Evolutionary conservation across 2,888 invertebrate species (phyloP), one percentile per base, ranked within the genome.

Genomic region (Troglohyphantes excavatus): DNA sequence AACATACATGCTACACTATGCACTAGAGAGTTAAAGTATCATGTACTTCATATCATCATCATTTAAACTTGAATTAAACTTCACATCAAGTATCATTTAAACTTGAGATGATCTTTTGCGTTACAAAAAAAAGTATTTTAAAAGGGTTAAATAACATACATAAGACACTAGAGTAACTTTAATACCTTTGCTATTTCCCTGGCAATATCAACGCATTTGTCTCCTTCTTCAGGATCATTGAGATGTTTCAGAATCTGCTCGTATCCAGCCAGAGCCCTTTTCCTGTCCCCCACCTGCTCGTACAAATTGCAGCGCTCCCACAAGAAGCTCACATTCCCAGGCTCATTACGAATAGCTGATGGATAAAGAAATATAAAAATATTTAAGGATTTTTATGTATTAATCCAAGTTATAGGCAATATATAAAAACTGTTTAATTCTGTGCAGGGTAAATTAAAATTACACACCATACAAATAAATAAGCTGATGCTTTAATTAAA

Each of bases 251-350:
- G 95, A 93, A 97, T 95, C 93, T 95, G 95, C 61, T 96, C 95
- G 93, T 96, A 97, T 9, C 96, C 96, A 91, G 95, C 95, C 73
- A 97, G 94, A n/a, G 95, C 95, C 9, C 95, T 94, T 92, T 95
- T 95, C n/a, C 94, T 94, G 63, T 96, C 95, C 0, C 95, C 95
- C 59, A 95, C 93, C 92, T 94, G 93, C 92, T 96, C 95, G 86
- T 97, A 94, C 17, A 97, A 94, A 89, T 95, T 95, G 7, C 97
- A 95, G 92, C 97, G 95, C 91, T 95, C 96, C 93, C 96, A 94
- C 92, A 97, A 96, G 90, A 96, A 94, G 75, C 95, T 95, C 65
- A 96, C 94, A 93, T 97, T 96, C 75, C 95, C 95, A 13, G 96
- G 96, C 92, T 95, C 95, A 46, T 95, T 95, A 93, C 95, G 95